Evolutionary conservation across 2,888 invertebrate species (phyloP).

Genomic region (Amphiduros pacificus): DNA sequence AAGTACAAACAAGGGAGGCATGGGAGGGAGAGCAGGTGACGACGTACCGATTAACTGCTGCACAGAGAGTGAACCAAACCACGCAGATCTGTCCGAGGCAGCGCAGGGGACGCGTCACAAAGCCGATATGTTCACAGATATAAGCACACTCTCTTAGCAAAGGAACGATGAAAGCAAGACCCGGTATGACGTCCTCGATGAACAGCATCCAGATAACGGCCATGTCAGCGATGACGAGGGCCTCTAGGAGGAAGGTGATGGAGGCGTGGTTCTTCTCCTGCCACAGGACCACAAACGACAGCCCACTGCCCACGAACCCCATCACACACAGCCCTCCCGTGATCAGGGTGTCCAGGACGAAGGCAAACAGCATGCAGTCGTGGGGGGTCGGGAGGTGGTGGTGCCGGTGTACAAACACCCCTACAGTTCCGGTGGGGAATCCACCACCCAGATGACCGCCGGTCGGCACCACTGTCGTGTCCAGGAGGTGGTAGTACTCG

Average conservation of each 20-base stretch:
- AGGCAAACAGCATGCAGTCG: conserved; percentile 22
- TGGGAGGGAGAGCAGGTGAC: conserved; percentile 13
- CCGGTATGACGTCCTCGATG: conserved; percentile 24
- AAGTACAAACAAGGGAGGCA: conserved; percentile 3
- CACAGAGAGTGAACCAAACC: conserved; percentile 22
- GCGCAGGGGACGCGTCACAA: conserved; percentile 25
- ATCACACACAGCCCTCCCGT: conserved; percentile 22
- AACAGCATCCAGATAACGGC: conserved; percentile 28
- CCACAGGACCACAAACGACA: conserved; percentile 23
- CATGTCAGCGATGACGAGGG: conserved; percentile 20
- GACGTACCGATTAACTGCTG: conserved; percentile 14
- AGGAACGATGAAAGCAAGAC: conserved; percentile 16
- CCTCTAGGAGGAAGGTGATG: conserved; percentile 23
- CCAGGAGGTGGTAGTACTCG: no score
- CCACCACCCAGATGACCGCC: no score
- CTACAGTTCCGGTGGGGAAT: no score
- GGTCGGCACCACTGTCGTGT: no score
- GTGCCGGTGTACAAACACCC: no score
- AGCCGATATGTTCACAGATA: conserved; percentile 17
- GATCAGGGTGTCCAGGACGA: conserved; percentile 16
- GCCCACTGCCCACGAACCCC: conserved; percentile 23
- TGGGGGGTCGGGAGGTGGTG: background rate
- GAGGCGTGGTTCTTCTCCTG: conserved; percentile 7
- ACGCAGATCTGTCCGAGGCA: conserved; percentile 20
- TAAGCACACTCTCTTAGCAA: conserved; percentile 15